phyloP scores from a whole-genome alignment of 2,113 vertebrate genomes.

The Circaetus gallicus region DNA sequence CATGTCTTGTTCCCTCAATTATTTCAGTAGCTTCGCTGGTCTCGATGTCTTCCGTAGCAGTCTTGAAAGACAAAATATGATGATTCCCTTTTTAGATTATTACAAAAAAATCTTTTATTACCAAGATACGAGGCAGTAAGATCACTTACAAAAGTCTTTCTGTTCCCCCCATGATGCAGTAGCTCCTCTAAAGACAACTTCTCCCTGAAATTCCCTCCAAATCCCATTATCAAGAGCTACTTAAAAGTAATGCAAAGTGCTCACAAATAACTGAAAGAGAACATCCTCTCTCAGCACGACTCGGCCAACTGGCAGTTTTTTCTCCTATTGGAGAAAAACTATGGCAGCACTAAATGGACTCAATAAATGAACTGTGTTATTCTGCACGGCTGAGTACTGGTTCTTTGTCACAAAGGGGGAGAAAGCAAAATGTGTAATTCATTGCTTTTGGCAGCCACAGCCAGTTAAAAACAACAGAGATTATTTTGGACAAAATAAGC shows the following conservation, averaged over 20 bases:
- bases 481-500: neutral
- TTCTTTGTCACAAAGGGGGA: neutral
- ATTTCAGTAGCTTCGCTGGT: slow-evolving; percentile 75
- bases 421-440: neutral
- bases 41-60: slow-evolving; percentile 76
- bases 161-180: neutral
- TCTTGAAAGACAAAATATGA: slow-evolving; percentile 49
- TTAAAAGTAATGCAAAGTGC: neutral
- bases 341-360: neutral
- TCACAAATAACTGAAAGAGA: neutral
- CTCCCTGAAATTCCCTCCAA: neutral
- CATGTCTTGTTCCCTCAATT: slow-evolving; percentile 74
- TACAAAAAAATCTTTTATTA: neutral
- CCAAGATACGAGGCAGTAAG: neutral
- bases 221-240: neutral
- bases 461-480: neutral
- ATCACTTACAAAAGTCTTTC: neutral
- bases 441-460: neutral
- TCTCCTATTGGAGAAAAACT: neutral
- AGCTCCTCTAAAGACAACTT: neutral
- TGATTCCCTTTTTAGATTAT: neutral
- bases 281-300: neutral
- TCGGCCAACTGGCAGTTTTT: neutral
- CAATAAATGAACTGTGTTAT: neutral
- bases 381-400: neutral